These are phyloP conservation scores for Sciurus niger DNA, from an alignment of 2,113 vertebrate genomes.

Conservation along the genomic window DNA sequence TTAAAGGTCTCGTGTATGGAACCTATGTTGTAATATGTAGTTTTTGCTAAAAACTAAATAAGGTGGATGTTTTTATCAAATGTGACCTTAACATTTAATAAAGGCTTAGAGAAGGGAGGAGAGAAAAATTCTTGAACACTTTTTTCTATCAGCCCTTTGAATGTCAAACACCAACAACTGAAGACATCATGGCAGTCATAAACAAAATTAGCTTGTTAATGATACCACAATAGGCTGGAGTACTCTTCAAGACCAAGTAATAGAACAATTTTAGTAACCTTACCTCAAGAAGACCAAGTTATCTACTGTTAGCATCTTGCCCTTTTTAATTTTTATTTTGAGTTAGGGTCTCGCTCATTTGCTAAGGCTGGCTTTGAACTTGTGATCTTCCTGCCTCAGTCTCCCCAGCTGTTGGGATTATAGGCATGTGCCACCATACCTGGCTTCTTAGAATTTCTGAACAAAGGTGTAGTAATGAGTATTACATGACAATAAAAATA, in stretches of 20 bases:
- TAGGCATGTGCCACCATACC: no score
- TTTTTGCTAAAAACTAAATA: background rate
- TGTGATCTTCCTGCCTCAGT: no score
- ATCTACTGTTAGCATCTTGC: background rate
- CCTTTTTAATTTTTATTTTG: no score
- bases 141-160: background rate
- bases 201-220: conserved; percentile 22
- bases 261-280: conserved; percentile 46
- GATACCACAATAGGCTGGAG: background rate
- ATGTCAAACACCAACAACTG: conserved; percentile 26
- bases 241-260: background rate
- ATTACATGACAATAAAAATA: conserved; percentile 17
- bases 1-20: background rate
- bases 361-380: no score
- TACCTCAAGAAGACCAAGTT: conserved; percentile 47
- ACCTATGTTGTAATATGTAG: background rate
- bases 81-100: background rate
- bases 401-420: no score
- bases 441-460: conserved; percentile 28
- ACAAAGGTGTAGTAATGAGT: background rate
- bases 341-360: no score
- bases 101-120: background rate
- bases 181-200: background rate
- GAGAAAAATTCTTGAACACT: background rate
- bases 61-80: background rate